Evolutionary conservation across 2,888 invertebrate species (phyloP).

Genomic region (Electrophaes corylata): DNA sequence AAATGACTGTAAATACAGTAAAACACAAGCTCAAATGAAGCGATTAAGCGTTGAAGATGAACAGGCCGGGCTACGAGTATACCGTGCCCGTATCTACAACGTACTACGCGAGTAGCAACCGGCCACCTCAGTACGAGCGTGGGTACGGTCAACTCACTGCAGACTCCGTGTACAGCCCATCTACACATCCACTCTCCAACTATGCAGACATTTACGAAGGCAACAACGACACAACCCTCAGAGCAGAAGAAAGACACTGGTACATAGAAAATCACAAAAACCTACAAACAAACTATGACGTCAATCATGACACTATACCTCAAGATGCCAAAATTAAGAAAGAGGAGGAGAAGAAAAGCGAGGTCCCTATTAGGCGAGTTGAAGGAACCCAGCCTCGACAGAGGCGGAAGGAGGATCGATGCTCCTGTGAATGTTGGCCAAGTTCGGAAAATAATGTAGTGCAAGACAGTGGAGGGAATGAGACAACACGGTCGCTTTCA

Average conservation of each 20-base stretch:
- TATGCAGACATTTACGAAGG: slow-evolving; percentile 82
- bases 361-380: slow-evolving; percentile 65
- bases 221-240: slow-evolving; percentile 79
- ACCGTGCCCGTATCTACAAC: slow-evolving; percentile 78
- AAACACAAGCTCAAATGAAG: slow-evolving; percentile 78
- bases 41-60: slow-evolving; percentile 78
- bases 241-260: slow-evolving; percentile 81
- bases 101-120: slow-evolving; percentile 74
- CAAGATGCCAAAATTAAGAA: slow-evolving; percentile 80
- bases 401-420: slow-evolving; percentile 77
- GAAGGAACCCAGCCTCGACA: slow-evolving; percentile 69
- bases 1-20: slow-evolving; percentile 55
- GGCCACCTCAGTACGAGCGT: slow-evolving; percentile 77
- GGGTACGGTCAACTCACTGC: slow-evolving; percentile 74
- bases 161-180: slow-evolving; percentile 73
- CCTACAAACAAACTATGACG: slow-evolving; percentile 69
- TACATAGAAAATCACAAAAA: slow-evolving; percentile 82
- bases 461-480: slow-evolving; percentile 67
- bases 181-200: slow-evolving; percentile 76
- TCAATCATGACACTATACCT: slow-evolving; percentile 66
- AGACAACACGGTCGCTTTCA: slow-evolving; percentile 74
- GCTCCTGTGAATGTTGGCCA: slow-evolving; percentile 83
- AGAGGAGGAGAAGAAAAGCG: slow-evolving; percentile 77
- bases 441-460: slow-evolving; percentile 72
- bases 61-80: slow-evolving; percentile 82